Evolutionary conservation across 2,888 invertebrate species (phyloP), one percentile per base, ranked within the genome.

Genomic region (Lepidocyrtinus sp.): DNA sequence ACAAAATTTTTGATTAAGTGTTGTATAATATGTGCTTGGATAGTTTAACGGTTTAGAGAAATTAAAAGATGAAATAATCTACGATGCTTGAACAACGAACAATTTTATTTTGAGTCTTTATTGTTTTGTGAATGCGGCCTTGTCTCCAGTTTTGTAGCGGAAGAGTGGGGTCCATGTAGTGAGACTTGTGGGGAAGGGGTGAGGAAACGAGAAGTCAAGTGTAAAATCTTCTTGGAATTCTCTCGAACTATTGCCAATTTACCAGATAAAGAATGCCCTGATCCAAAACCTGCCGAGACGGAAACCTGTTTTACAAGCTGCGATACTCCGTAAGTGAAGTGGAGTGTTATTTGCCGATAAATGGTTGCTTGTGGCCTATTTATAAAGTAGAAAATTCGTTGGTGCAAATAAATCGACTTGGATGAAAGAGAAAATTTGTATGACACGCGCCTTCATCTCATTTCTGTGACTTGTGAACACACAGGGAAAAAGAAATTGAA

Each of bases 171-270:
- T 1, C 92, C 94, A 0, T 99, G 98, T 90, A 96, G 95, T 87
- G 94, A 94, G 0, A 93, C 94, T 0, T 98, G 98, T 88, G 98
- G 98, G 0, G 94, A 95, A 88, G 98, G 98, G 0, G 91, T 94
- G 86, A 91, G 94, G n/a, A 93, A 93, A 84, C 92, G 97, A 36
- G 92, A 93, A 87, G 97, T 97, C n/a, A 93, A 94, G 87, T 99
- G 99, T 90, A 96, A 96, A 90, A 97, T 98, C 87, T 97, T 95
- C 89, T 90, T 98, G 82, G 96, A 96, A 89, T 97, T 96, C 89
- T 95, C 96, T 76, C 92, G 94, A 85, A 96, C 96, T 0, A 93
- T 96, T 71, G 96, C 95, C 2, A 95, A 94, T 85, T 90, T 97
- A 9, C 96, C 96, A 0, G 96, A 97, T 88, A 92, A 92, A 71